Percentiles rank a stretch among this genome's conserved stretches.
Conservation (phyloP, 2,797 vertebrate species). For the Pangasius mekongensis region DNA sequence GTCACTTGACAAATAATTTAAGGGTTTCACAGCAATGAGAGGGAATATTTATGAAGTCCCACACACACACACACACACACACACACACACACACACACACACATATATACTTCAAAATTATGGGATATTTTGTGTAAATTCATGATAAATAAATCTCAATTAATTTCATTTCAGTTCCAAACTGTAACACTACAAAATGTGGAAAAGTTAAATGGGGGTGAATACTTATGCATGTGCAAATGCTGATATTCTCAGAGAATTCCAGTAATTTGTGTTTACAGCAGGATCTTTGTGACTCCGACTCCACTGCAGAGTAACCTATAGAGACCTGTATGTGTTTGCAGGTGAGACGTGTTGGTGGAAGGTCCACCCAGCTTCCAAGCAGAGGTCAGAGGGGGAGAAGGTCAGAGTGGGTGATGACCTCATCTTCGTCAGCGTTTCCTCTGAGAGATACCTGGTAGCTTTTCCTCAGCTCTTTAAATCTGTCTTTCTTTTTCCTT, state of each 20-base stretch:
- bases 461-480: constrained; percentile 41
- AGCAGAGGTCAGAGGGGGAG: constrained; percentile 96
- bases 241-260: neutral
- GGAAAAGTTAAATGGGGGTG: neutral
- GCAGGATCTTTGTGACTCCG: neutral
- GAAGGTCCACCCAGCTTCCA: constrained; percentile 94
- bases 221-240: neutral
- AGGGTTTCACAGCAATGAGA: too few species aligned
- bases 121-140: neutral
- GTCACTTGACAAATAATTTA: too few species aligned
- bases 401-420: constrained; percentile 95
- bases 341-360: constrained; percentile 95
- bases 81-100: too few species aligned
- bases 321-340: constrained; percentile 1
- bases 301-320: neutral
- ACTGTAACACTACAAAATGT: neutral
- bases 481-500: neutral
- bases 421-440: constrained; percentile 91
- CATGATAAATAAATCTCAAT: neutral
- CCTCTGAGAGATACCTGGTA: constrained; percentile 95
- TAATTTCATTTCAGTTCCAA: neutral
- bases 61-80: too few species aligned
- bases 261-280: neutral
- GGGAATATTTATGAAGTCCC: too few species aligned
- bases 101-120: too few species aligned